Percentiles rank a stretch among this genome's conserved stretches.
Conservation (phyloP, 1,140 invertebrate species). For the Brachionus asplanchnoidis region DNA sequence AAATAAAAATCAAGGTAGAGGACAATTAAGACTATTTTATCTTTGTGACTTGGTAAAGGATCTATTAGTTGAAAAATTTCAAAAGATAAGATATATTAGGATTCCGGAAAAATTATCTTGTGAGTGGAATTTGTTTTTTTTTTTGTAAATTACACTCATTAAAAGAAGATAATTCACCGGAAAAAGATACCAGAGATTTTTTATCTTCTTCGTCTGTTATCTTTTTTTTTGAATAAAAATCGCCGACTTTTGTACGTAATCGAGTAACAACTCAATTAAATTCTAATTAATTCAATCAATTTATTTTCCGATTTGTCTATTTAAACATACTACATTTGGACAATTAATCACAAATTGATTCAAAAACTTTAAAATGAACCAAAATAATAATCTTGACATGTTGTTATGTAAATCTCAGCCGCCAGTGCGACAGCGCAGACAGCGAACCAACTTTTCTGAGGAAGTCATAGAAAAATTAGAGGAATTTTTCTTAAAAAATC, state of each 20-base stretch:
- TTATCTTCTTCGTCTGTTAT: neutral
- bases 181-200: constrained; percentile 20
- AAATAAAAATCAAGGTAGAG: no score
- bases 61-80: neutral
- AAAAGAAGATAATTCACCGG: constrained; percentile 35
- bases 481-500: constrained; percentile 8
- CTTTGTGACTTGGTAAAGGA: no score
- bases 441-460: constrained; percentile 35
- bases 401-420: constrained; percentile 14
- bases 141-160: constrained; percentile 25
- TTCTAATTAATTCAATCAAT: constrained; percentile 26
- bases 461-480: neutral
- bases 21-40: no score
- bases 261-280: constrained; percentile 34
- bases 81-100: neutral
- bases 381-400: neutral
- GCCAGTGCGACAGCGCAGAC: constrained; percentile 20
- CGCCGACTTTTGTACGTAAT: neutral
- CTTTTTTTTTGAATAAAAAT: neutral
- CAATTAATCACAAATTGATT: neutral
- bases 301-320: neutral
- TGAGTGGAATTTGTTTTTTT: constrained; percentile 24
- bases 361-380: neutral
- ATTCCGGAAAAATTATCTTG: neutral
- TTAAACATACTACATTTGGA: neutral